These are phyloP conservation scores for Sebastes melanostomus DNA, from an alignment of 2,797 vertebrate species.

Conservation along the genomic window DNA sequence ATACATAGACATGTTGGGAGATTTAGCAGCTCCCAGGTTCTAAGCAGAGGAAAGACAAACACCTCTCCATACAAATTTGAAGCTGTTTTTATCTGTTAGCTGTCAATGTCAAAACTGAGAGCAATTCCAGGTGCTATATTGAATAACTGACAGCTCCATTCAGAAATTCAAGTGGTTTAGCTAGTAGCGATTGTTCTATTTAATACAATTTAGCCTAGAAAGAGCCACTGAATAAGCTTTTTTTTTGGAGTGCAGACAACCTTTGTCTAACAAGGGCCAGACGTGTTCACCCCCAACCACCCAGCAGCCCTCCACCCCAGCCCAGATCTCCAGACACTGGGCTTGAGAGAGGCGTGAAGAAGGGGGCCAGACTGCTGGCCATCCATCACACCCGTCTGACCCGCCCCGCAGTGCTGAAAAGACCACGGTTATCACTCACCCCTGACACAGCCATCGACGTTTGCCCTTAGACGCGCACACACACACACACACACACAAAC, in stretches of 20 bases:
- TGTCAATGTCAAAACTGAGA: conserved; percentile 28
- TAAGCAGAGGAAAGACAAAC: neutral
- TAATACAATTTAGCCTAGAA: conserved; percentile 5
- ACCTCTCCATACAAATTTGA: neutral
- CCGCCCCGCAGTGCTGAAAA: conserved; percentile 74
- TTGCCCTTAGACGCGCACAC: conserved; percentile 54
- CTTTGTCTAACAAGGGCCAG: conserved; percentile 47
- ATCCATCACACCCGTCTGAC: conserved; percentile 79
- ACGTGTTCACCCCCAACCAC: conserved; percentile 29
- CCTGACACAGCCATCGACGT: conserved; percentile 76
- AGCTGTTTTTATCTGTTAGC: neutral
- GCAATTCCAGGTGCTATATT: conserved; percentile 16
- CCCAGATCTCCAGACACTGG: conserved; percentile 63
- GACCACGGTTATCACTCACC: conserved; percentile 81
- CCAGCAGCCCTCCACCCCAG: conserved; percentile 27
- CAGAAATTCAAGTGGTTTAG: conserved; percentile 23
- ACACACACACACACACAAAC: neutral
- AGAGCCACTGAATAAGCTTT: neutral
- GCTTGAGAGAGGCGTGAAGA: conserved; percentile 56
- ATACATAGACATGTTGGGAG: neutral
- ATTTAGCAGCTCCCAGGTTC: neutral
- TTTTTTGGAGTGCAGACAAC: conserved; percentile 31
- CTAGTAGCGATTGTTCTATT: neutral
- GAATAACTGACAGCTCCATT: conserved; percentile 9
- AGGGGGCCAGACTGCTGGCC: conserved; percentile 61